Percentiles rank a stretch among this genome's conserved stretches.
These are phyloP conservation scores for Chlorodrepanis virens DNA, from an alignment of 2,113 vertebrate species.

Conservation along the genomic window DNA sequence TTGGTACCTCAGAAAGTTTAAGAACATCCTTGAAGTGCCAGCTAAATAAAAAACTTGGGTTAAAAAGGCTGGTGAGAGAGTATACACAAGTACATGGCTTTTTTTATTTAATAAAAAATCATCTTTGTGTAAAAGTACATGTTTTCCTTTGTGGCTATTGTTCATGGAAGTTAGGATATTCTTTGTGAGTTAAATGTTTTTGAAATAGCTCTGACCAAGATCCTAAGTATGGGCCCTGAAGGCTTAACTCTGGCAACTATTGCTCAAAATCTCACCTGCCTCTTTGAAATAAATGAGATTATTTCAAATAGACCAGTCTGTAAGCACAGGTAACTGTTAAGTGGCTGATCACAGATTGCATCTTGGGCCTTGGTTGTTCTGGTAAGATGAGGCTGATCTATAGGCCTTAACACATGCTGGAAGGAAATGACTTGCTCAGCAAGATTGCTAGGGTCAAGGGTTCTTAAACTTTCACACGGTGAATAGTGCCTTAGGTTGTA, in stretches of 20 bases:
- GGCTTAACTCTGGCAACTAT: not conserved
- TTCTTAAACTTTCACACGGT: not conserved
- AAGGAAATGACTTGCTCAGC: constrained; percentile 15
- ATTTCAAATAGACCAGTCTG: not conserved
- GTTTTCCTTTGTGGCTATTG: not conserved
- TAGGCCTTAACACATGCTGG: not conserved
- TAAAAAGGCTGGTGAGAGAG: not conserved
- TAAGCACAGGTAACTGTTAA: not conserved
- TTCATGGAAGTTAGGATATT: not conserved
- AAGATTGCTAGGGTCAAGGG: not conserved
- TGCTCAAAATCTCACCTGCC: not conserved
- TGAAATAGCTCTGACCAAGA: not conserved
- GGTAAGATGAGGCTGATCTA: not conserved
- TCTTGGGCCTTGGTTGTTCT: not conserved
- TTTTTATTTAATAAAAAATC: not conserved
- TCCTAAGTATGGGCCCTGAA: not conserved
- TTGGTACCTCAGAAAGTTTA: not conserved
- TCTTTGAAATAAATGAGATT: not conserved
- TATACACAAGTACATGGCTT: not conserved
- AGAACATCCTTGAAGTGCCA: not conserved
- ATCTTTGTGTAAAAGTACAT: not conserved
- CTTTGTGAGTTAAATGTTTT: not conserved
- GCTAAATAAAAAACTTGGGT: not conserved
- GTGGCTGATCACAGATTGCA: not conserved
- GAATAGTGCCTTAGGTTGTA: not conserved